Base-by-base conservation (phyloP, 1,140 invertebrate species). In the Danaus plexippus region DNA sequence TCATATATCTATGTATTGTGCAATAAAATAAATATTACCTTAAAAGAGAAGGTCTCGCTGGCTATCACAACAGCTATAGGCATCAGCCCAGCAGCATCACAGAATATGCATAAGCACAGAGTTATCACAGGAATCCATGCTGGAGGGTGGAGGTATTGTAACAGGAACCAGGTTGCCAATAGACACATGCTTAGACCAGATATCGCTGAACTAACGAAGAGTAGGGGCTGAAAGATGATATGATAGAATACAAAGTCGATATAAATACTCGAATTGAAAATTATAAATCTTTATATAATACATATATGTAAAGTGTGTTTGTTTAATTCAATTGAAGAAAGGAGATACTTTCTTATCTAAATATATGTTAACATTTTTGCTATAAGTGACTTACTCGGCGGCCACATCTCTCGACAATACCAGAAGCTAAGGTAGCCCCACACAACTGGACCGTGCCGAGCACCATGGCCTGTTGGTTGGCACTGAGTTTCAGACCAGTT, bases 401-500 rank as follows among this genome's bases (percentile, higher is more conserved):
- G 9, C 71, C 71, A 15, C 57, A 61, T 58, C 57, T 68, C 45
- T 73, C 71, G 1, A 73, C 60, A 10, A 73, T 52, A 43, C 67
- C 64, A 10, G 67, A 70, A 5, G 68, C 71, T 32, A 70, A 55
- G 10, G 56, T 47, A 4, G 71, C 67, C 1, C 71, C 71, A 15
- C 63, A 47, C 9, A 73, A 54, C 47, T 73, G 71, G 0, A 73
- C 68, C 3, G 57, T 18, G 1, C 71, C 71, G 1, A 73, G 57
- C 11, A 73, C 41, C 54, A 73, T 73, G 0, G 71, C 68, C 44
- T 73, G 71, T 43, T 73, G 71, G n/a, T 73, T 73, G 0, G 71
- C 66, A 9, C 61, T 66, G 2, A 73, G 50, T 2, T 65, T 42
- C 9, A 68, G 11, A 0, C 51, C 54, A 3, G 55, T 57, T 0